Base-by-base conservation (phyloP, 2,888 invertebrate genomes). In the Eupithecia centaureata region DNA sequence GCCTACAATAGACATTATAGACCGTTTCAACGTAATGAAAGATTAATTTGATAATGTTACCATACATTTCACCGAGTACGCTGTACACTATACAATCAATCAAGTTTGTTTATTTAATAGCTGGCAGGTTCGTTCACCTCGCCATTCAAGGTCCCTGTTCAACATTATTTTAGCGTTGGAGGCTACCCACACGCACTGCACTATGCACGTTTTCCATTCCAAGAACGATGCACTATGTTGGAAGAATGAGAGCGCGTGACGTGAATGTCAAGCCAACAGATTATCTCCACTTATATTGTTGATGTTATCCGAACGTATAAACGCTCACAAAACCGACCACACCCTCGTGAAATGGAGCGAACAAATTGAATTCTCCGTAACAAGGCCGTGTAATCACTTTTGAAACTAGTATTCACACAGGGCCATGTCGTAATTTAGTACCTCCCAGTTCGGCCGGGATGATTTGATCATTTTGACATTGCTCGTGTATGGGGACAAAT, bases 221-320 rank as follows among this genome's bases (percentile, higher is more conserved):
- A 88, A 87, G 89, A 86, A 86, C 87, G 85, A 87, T 91, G 90
- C 90, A 88, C 90, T 90, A 89, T 86, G 82, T 86, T 85, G 87
- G 82, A 84, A 87, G 88, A 91, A 90, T 87, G 88, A 82, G 87
- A 83, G 83, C 87, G 85, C 92, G 91, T 91, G 92, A 88, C 86
- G 77, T 79, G 92, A 89, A 92, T 92, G 85, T 85, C 73, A 82
- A 57, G 57, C 30, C 22, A 30, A 82, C 82, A 27, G 79, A 79
- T 83, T 84, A 81, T 84, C 83, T 82, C 80, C 12, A 28, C 47
- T 47, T 82, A 78, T 78, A 84, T 78, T 80, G 79, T 83, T 83
- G 90, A 90, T 91, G 78, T 79, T 85, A 90, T 90, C 88, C 79
- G 75, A 77, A 79, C 79, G 77, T 82, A 80, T 81, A 86, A 86